Base-by-base conservation (phyloP, 2,113 vertebrate species). In the Archocentrus centrarchus region DNA sequence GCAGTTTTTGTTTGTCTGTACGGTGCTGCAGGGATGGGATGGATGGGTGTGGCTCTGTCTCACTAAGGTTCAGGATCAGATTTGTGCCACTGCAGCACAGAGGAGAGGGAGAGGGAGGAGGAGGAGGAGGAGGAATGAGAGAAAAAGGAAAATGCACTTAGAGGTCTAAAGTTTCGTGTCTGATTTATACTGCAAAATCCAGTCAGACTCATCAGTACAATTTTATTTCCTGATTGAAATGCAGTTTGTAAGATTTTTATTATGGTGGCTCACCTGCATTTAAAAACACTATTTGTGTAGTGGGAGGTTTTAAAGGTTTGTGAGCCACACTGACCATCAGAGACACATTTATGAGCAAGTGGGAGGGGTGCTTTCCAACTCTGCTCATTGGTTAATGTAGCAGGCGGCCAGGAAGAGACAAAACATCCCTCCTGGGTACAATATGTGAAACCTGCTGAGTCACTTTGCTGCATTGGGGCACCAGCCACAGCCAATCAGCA, bases 401-500 rank as follows among this genome's bases (percentile, higher is more conserved):
- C 9, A 58, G 70, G 66, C 7, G 11, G 18, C 2, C 68, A n/a
- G 24, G 50, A 14, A 44, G 20, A 30, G 0, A 37, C 18, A n/a
- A 13, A 30, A 10, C 58, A n/a, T 86, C 68, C 57, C 61, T 83
- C 62, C 68, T 57, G 50, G 68, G 59, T 82, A 50, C 18, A 68
- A 37, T 44, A 82, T 4, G 1, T 75, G 13, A 90, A 75, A 82
- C 64, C 83, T 89, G 91, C 93, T 91, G 92, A 90, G 88, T 93
- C 93, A 93, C 87, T 90, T 79, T 90, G 79, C 90, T 90, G 93
- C 91, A 93, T 86, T 81, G 84, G 84, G 77, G 73, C 77, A 27
- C 2, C 11, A 27, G 35, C 77, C 3, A 1, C 85, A 88, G 84
- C 89, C 90, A 90, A 92, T 86, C 88, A 80, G 88, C 58, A 50